Evolutionary conservation across 64 coral and sea anemone species (phyloP).

Genomic region (Pachyseris speciosa): DNA sequence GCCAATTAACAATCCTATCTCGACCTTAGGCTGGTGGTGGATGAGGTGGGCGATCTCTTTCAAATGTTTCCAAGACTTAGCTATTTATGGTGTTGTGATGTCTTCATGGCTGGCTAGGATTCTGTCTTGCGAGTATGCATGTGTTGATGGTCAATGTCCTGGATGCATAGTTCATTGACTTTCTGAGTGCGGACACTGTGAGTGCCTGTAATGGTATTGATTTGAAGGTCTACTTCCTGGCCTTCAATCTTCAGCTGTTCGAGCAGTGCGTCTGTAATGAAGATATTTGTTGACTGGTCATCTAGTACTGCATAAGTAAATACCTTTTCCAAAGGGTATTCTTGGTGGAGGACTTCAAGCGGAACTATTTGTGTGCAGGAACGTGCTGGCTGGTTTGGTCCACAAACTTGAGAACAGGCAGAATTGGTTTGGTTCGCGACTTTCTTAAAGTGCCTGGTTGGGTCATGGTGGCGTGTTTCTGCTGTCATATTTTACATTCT

Average conservation of each 20-base stretch:
- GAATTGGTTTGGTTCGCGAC: background rate
- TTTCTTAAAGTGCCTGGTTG: slow-evolving; percentile 10
- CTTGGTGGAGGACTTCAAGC: slow-evolving; percentile 40
- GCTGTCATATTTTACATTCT: slow-evolving; percentile 45
- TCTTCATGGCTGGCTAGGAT: slow-evolving; percentile 36
- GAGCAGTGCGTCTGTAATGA: slow-evolving; percentile 49
- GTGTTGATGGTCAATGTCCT: slow-evolving; percentile 37
- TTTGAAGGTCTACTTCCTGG: slow-evolving; percentile 33
- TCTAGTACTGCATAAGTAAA: slow-evolving; percentile 73
- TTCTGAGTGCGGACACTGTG: slow-evolving; percentile 40
- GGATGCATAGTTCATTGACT: slow-evolving; percentile 48
- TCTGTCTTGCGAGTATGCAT: slow-evolving; percentile 33
- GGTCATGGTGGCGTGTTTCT: slow-evolving; percentile 64
- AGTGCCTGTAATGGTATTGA: slow-evolving; percentile 38
- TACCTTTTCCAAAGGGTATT: slow-evolving; percentile 38
- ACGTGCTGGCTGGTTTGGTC: background rate
- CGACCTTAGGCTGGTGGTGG: background rate
- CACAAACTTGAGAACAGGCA: slow-evolving; percentile 62
- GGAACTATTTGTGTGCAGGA: slow-evolving; percentile 64
- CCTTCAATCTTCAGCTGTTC: background rate
- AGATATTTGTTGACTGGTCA: slow-evolving; percentile 70
- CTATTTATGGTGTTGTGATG: slow-evolving; percentile 43
- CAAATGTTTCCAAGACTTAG: slow-evolving; percentile 25
- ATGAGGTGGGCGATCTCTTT: slow-evolving; percentile 30
- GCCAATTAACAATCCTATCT: slow-evolving; percentile 53